Conservation (phyloP, 2,113 vertebrate genomes). For the Haliaeetus leucogaster region DNA sequence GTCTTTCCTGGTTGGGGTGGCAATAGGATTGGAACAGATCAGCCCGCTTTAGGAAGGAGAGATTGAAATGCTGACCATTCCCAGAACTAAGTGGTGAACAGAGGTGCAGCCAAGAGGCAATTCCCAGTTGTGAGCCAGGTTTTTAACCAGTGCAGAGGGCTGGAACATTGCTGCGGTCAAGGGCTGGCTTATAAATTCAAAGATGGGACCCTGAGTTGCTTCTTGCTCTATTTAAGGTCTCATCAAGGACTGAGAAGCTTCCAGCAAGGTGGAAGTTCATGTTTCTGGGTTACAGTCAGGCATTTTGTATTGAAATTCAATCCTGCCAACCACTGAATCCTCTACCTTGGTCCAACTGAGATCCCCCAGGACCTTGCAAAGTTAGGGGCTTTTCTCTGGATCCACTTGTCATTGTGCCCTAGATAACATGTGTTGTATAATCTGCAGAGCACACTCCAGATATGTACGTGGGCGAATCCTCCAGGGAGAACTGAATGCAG, state of each 20-base stretch:
- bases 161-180: background rate
- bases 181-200: background rate
- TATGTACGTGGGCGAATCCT: background rate
- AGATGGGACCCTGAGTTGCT: background rate
- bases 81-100: background rate
- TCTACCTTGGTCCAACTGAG: background rate
- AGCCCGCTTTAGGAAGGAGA: background rate
- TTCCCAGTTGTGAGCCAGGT: background rate
- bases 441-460: background rate
- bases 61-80: background rate
- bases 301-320: background rate
- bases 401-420: background rate
- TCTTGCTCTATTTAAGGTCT: background rate
- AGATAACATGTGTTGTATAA: background rate
- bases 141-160: background rate
- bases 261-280: background rate
- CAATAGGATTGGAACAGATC: background rate
- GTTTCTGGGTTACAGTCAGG: background rate
- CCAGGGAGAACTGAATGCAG: background rate
- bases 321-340: background rate
- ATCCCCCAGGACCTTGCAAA: background rate
- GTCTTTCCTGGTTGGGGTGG: background rate
- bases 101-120: background rate
- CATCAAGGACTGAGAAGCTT: background rate
- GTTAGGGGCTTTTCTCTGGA: background rate